Evolutionary conservation across 2,797 vertebrate genomes (phyloP), one percentile per base, ranked within the genome.

Genomic region (Pipistrellus pipistrellus): DNA sequence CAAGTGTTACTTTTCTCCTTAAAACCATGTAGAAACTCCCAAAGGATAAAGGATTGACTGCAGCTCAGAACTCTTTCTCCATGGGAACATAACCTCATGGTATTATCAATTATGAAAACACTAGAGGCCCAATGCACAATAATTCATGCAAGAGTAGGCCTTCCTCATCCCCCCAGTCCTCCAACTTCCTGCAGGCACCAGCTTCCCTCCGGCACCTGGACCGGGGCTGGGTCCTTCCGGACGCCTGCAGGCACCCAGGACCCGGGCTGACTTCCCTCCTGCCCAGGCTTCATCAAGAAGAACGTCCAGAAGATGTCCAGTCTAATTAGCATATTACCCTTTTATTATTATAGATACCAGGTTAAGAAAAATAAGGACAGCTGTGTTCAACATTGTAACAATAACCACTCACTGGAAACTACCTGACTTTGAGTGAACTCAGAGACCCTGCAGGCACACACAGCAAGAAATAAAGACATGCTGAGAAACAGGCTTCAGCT

Each of bases 361-460:
- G 15, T 57, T 73, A 77, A 90, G 86, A 68, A 94, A 95, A 85
- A 64, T 64, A 85, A 88, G 59, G 72, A 81, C 23, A 77, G 21
- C 77, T 75, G 21, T 48, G 21, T 48, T 59, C 35, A 87, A 73
- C 41, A 76, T 3, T 82, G 55, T 25, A 86, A 69, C 90, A 83
- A 69, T 18, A 78, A 72, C 9, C n/a, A 27, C 32, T 66, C 25
- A 55, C 0, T 64, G 51, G 38, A 68, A 91, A 88, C 30, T 53
- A 23, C 27, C n/a, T 27, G 53, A 66, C 64, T 44, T 21, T 46
- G 6, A 78, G 20, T 69, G 4, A 51, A 32, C 38, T 88, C 48
- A 73, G 0, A 66, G 72, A 46, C 13, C 35, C 9, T 66, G 4
- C 68, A 48, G 15, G 27, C 46, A 80, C 8, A 62, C 66, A 88